phyloP scores from a whole-genome alignment of 2,797 vertebrate species.

The Pelochelys cantorii region DNA sequence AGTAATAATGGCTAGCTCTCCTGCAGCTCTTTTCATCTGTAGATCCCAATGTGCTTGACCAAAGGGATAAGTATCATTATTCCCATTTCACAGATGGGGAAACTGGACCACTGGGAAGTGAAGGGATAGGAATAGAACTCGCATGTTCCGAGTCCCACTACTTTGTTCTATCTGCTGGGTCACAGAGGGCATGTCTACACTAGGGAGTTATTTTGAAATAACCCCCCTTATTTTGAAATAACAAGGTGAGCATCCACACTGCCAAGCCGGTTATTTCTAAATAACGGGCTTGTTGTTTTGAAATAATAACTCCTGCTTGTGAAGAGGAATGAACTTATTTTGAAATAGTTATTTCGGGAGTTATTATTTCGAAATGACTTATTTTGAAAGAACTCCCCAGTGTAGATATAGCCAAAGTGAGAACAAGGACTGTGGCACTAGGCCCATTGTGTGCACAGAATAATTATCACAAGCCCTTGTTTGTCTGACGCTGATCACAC shows the following conservation, averaged over 20 bases:
- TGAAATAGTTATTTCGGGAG: no score
- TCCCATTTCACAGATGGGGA: neutral
- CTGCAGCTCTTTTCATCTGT: neutral
- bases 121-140: neutral
- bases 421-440: neutral
- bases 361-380: no score
- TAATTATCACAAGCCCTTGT: rapidly evolving
- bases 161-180: rapidly evolving
- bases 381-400: no score
- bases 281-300: no score
- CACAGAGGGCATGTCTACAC: no score
- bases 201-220: no score
- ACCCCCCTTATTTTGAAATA: no score
- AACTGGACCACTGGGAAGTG: neutral
- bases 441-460: rapidly evolving
- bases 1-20: neutral
- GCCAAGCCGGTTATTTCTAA: no score
- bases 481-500: neutral
- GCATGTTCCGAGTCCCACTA: rapidly evolving
- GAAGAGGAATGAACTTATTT: no score
- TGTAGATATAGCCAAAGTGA: no score
- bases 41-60: neutral
- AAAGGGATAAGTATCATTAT: neutral
- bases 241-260: no score
- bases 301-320: no score